Evolutionary conservation across 2,888 invertebrate genomes (phyloP), one percentile per base, ranked within the genome.

Genomic region (Amiota mariae): DNA sequence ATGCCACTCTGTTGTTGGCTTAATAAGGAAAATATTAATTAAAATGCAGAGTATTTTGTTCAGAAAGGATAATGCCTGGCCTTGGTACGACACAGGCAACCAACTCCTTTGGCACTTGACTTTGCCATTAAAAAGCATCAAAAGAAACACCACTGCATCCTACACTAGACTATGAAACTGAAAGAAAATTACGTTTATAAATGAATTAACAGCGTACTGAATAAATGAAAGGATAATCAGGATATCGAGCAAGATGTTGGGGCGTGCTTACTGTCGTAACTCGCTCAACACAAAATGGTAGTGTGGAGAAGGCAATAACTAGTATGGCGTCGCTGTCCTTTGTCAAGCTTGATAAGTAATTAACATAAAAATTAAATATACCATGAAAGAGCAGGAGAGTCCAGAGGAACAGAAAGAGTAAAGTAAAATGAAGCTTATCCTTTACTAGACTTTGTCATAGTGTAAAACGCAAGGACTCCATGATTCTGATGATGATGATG

Each of bases 191-290:
- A 82, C 75, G 79, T 81, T 81, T 82, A 86, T 88, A 88, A 87
- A 85, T 85, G 85, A 88, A 88, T 87, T 88, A 88, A 85, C 87
- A 86, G 81, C 77, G 80, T 78, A 82, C 85, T 85, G 87, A 87
- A 87, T 87, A 87, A 88, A 87, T 86, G 87, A 88, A 88, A 88
- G 88, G 88, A 88, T 88, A 87, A 88, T 86, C 88, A 82, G 84
- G 81, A 79, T 80, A 81, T 79, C 79, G 81, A 76, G 82, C 66
- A 67, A 47, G 51, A n/a, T 36, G 51, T 18, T 15, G 56, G 36
- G 24, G 46, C 63, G 63, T 63, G 36, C 46, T 24, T 3, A 11
- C 15, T n/a, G 15, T 6, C 18, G 11, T 51, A 20, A 54, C 51
- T 68, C 48, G 67, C 51, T 68, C 24, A 51, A 86, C 36, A 6